Conservation (phyloP, 1,140 invertebrate species). For the Chironomus tepperi region DNA sequence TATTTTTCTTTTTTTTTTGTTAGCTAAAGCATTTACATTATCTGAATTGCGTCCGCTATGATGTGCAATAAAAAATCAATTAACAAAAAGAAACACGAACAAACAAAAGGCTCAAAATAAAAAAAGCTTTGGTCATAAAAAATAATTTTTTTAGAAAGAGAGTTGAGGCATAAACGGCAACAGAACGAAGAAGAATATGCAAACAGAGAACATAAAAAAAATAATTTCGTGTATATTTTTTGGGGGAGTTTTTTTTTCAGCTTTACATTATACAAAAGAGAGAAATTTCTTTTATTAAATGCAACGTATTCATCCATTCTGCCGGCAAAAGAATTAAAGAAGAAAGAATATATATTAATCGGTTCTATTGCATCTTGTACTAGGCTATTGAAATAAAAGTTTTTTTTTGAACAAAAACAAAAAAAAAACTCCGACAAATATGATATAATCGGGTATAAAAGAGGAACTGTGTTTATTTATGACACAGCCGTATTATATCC, state of each 20-base stretch:
- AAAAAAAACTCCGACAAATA: too few species aligned
- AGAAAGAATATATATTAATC: not conserved
- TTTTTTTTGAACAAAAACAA: too few species aligned
- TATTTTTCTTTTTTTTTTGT: too few species aligned
- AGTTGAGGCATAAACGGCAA: too few species aligned
- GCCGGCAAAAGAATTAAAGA: not conserved
- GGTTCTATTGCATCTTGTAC: slow-evolving; percentile 12
- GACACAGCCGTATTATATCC: too few species aligned
- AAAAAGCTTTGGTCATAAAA: not conserved
- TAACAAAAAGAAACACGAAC: not conserved
- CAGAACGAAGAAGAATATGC: too few species aligned
- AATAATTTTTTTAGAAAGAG: not conserved
- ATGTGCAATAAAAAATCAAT: slow-evolving; percentile 15
- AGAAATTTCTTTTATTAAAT: not conserved
- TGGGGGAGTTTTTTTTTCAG: not conserved
- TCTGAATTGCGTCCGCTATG: too few species aligned
- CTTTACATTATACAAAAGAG: not conserved
- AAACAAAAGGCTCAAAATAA: not conserved
- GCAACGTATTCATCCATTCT: not conserved
- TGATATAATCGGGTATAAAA: too few species aligned
- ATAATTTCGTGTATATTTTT: not conserved
- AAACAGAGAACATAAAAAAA: too few species aligned
- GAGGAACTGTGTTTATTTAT: too few species aligned
- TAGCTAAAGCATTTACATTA: too few species aligned
- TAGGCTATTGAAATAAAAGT: not conserved